Conservation (phyloP, 2,888 invertebrate species). For the Stomorhina lunata region DNA sequence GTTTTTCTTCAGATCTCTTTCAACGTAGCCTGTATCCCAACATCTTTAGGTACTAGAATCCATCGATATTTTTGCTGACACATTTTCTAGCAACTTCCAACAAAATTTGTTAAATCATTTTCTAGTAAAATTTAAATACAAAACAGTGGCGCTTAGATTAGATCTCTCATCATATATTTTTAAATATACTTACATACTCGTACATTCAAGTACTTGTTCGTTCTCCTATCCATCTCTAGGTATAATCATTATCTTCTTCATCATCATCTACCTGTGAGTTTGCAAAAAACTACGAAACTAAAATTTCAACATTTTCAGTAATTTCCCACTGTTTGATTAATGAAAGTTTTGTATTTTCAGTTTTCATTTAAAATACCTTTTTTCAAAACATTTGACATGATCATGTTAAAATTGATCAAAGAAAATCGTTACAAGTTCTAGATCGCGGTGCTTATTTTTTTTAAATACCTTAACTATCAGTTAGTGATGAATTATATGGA, state of each 20-base stretch:
- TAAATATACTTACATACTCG: not conserved
- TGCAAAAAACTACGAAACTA: constrained; percentile 58
- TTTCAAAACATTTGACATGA: not conserved
- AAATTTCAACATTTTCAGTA: not conserved
- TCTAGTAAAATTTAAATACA: constrained; percentile 25
- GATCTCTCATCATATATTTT: not conserved
- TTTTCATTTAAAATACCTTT: constrained; percentile 17
- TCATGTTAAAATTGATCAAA: constrained; percentile 5
- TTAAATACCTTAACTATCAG: too few species aligned
- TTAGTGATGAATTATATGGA: too few species aligned
- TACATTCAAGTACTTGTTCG: too few species aligned
- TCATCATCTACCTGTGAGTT: constrained; percentile 49
- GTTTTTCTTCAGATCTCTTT: constrained; percentile 27
- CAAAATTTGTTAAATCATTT: constrained; percentile 41
- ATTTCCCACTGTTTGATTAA: constrained; percentile 67
- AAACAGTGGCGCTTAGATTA: constrained; percentile 66
- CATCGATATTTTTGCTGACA: constrained; percentile 58
- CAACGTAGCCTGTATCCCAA: too few species aligned
- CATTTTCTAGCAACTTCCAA: constrained; percentile 31
- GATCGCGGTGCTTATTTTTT: too few species aligned
- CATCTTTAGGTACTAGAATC: too few species aligned
- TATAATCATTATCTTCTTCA: too few species aligned
- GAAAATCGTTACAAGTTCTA: too few species aligned
- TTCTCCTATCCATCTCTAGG: too few species aligned
- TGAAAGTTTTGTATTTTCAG: constrained; percentile 42